phyloP scores from a whole-genome alignment of 37 sponge, comb jelly and placozoan genomes.

The Dysidea cf. avara region DNA sequence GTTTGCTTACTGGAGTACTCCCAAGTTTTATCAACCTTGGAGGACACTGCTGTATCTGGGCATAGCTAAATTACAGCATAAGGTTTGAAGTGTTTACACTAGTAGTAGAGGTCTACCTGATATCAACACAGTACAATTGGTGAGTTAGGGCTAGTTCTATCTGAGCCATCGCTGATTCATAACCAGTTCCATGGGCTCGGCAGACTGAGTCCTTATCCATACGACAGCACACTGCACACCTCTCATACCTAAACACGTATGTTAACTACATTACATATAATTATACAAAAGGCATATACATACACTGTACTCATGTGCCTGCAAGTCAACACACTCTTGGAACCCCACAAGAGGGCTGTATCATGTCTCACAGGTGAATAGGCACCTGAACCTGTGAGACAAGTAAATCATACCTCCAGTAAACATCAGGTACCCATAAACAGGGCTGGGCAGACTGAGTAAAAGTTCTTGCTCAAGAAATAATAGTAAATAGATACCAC shows the following conservation, averaged over 20 bases:
- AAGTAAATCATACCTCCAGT: no score
- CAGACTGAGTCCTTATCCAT: conserved; percentile 37
- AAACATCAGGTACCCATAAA: no score
- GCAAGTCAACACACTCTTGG: no score
- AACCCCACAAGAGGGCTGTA: not conserved
- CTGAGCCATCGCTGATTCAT: conserved; percentile 25
- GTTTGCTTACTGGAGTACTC: not conserved
- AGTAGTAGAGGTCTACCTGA: conserved; percentile 14
- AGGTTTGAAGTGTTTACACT: not conserved
- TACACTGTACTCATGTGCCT: no score
- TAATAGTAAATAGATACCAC: no score
- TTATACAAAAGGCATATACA: no score
- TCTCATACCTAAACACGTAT: conserved; percentile 30
- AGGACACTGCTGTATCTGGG: conserved; percentile 54
- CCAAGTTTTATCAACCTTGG: not conserved
- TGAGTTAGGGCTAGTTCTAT: conserved; percentile 33
- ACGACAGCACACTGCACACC: conserved; percentile 64
- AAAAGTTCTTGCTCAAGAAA: no score
- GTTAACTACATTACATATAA: not conserved
- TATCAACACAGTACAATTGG: conserved; percentile 34
- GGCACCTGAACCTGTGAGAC: not conserved
- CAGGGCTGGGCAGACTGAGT: no score
- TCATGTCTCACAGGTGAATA: not conserved
- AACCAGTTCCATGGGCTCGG: conserved; percentile 61
- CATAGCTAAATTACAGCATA: conserved; percentile 35